These are phyloP conservation scores for Branchipolynoe longqiensis DNA, from an alignment of 2,888 invertebrate species.

Conservation along the genomic window DNA sequence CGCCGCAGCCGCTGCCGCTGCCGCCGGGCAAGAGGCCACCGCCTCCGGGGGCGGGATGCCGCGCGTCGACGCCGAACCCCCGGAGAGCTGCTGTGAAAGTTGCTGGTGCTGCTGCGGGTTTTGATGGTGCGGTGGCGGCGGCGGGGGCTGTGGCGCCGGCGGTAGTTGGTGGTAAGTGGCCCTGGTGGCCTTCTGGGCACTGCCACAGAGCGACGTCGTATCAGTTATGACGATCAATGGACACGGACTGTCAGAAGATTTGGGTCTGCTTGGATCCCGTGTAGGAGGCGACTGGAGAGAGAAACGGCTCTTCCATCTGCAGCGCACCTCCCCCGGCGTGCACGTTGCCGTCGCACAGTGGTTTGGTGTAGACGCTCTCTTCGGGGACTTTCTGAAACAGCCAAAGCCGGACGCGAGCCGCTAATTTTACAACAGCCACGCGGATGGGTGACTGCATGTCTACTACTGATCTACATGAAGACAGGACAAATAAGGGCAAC, in stretches of 20 bases:
- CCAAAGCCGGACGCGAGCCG: constrained; percentile 19
- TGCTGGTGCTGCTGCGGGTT: not conserved
- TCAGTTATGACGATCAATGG: constrained; percentile 51
- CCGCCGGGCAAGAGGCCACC: no score
- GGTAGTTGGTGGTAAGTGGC: not conserved
- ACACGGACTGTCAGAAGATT: constrained; percentile 57
- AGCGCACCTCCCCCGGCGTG: constrained; percentile 35
- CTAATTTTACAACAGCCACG: constrained; percentile 55
- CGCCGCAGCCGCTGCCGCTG: not conserved
- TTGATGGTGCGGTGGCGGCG: not conserved
- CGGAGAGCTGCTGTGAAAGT: constrained; percentile 6
- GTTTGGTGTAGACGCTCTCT: constrained; percentile 58
- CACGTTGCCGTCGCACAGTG: constrained; percentile 56
- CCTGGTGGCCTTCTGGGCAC: not conserved
- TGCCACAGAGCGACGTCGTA: not conserved
- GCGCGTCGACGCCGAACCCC: no score
- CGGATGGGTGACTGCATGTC: constrained; percentile 31
- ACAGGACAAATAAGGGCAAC: no score
- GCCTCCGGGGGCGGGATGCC: no score
- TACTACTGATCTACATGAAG: constrained; percentile 52
- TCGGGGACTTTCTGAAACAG: constrained; percentile 59
- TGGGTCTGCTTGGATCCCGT: constrained; percentile 53
- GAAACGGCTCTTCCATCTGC: constrained; percentile 52
- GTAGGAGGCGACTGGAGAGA: constrained; percentile 54
- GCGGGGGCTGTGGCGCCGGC: not conserved